Percentiles rank a stretch among this genome's conserved stretches.
phyloP scores from a whole-genome alignment of 2,113 vertebrate genomes.

The Holacanthus passer region DNA sequence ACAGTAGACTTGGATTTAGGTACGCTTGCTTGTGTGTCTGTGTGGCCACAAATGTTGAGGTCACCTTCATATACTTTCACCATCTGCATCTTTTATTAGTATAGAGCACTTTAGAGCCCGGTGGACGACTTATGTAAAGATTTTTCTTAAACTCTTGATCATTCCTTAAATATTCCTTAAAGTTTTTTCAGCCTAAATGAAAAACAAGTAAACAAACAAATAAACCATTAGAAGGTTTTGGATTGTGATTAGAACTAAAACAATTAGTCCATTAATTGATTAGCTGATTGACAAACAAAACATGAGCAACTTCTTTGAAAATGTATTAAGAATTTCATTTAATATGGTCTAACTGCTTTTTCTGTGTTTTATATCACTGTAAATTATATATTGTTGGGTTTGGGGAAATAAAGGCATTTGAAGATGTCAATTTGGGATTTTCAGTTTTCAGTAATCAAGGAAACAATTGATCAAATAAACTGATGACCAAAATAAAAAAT shows the following conservation, averaged over 20 bases:
- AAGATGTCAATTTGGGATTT: too few species aligned
- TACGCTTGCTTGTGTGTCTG: constrained; percentile 27
- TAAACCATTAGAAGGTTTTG: background rate
- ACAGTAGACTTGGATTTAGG: constrained; percentile 37
- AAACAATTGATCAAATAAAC: background rate
- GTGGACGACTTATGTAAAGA: background rate
- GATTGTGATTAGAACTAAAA: background rate
- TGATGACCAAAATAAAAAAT: background rate
- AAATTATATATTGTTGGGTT: background rate
- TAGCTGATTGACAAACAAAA: background rate
- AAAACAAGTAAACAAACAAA: background rate
- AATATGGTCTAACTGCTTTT: background rate
- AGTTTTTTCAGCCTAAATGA: background rate
- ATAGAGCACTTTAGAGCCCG: background rate
- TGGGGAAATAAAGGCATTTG: background rate
- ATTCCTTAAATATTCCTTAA: background rate
- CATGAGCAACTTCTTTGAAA: background rate
- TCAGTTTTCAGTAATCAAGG: too few species aligned
- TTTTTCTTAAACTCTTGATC: constrained; percentile 1
- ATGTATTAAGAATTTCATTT: background rate
- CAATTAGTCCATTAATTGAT: background rate
- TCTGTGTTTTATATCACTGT: background rate
- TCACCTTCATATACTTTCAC: constrained; percentile 62
- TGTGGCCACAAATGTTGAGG: constrained; percentile 53
- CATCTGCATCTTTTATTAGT: constrained; percentile 49